Base-by-base conservation (phyloP, 1,140 invertebrate genomes). In the Ostrea denselamellosa region DNA sequence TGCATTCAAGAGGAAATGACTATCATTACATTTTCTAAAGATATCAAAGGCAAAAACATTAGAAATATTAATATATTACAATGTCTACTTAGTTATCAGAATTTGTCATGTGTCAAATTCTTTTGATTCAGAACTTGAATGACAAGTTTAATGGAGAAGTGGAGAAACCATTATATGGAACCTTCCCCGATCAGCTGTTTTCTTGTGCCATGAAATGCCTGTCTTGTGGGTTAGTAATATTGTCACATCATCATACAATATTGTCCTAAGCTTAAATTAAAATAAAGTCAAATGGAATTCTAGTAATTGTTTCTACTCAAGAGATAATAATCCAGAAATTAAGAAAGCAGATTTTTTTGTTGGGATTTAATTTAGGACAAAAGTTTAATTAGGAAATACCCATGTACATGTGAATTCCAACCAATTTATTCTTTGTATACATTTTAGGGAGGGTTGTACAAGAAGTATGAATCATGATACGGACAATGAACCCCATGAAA, bases 181-280 rank as follows among this genome's bases (percentile, higher is more conserved):
- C 97, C 71, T 97, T 97, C 95, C 96, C 97, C 25, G 97, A 97
- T 91, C 96, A 97, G 92, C 97, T 97, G 95, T 97, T 98, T 91
- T 97, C 97, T 0, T 98, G 97, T 93, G 95, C 96, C 12, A 94
- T 96, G 0, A 96, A 96, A 88, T 98, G 97, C 94, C 94, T 97
- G 56, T 97, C 97, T 52, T 98, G 97, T 95, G 96, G 95, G 92
- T 94, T 90, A 89, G 93, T 93, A 28, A 44, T 85, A 83, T 52
- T 9, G 44, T 3, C 5, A 52, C 5, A 44, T 8, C 51, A 44
- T 52, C 9, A 14, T 83, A 54, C 12, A 51, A 62, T 62, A 2
- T 19, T 2, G 34, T 44, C 5, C 34, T 44, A 44, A 44, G 5
- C 34, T 2, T 44, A 2, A 5, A 44, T 44, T 44, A 44, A 44